A percentile compares a stretch with the other conserved stretches of the same genome.
Conservation (phyloP, 2,113 vertebrate species). For the Engystomops pustulosus region DNA sequence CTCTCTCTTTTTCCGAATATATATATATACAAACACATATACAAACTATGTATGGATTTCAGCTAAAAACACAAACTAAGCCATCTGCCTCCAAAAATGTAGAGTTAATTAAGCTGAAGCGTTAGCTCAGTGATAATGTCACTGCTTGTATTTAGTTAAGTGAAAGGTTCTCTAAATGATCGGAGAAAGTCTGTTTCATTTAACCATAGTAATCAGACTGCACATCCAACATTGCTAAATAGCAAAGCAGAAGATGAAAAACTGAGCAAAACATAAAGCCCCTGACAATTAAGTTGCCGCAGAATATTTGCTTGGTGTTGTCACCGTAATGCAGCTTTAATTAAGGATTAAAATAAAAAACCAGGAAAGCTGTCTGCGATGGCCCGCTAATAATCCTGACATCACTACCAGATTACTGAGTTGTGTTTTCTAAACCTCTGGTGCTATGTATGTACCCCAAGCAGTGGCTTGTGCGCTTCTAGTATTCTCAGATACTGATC, state of each 20-base stretch:
- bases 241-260: not conserved
- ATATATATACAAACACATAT: not conserved
- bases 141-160: conserved; percentile 35
- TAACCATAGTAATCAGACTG: conserved; percentile 36
- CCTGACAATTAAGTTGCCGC: not conserved
- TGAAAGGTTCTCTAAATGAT: conserved; percentile 45
- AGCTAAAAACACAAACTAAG: conserved; percentile 14
- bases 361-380: not conserved
- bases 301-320: not conserved
- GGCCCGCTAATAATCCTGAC: not conserved
- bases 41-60: not conserved
- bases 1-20: not conserved
- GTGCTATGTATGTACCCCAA: not conserved
- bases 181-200: conserved; percentile 37
- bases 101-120: conserved; percentile 44
- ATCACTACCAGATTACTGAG: not conserved
- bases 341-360: not conserved
- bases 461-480: not conserved
- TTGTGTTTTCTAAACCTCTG: not conserved
- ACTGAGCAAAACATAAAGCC: not conserved
- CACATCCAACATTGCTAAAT: conserved; percentile 23
- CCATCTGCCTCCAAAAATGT: conserved; percentile 37
- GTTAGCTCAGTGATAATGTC: conserved; percentile 40
- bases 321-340: not conserved
- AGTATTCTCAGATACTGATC: not conserved